Conservation (phyloP, 2,888 invertebrate species). For the Tetropium fuscum region DNA sequence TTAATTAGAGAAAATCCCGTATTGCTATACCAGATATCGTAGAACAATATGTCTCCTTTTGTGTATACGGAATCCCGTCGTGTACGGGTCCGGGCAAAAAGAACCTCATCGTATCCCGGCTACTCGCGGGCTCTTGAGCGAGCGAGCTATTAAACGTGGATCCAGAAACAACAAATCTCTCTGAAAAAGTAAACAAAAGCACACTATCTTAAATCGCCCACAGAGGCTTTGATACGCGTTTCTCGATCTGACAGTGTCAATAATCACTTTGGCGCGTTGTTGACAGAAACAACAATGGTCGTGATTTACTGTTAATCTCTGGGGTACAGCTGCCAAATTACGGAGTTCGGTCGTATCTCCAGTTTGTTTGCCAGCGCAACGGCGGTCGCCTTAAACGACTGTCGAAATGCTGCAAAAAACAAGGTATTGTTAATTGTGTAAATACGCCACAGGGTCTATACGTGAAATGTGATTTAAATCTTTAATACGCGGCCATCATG, state of each 20-base stretch:
- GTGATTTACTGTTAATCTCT: constrained; percentile 7
- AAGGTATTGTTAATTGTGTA: too few relatives aligned
- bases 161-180: constrained; percentile 11
- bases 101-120: neutral
- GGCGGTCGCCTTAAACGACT: neutral
- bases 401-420: neutral
- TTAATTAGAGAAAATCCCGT: too few relatives aligned
- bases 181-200: constrained; percentile 15
- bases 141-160: constrained; percentile 1
- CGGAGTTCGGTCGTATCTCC: neutral
- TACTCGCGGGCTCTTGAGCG: neutral
- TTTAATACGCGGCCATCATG: too few relatives aligned
- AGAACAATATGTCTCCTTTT: neutral
- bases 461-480: too few relatives aligned
- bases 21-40: neutral
- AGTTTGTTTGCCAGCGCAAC: neutral
- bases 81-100: too few relatives aligned
- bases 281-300: constrained; percentile 13
- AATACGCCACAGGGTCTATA: too few relatives aligned
- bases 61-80: neutral
- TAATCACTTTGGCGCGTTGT: constrained; percentile 17
- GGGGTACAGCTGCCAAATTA: neutral
- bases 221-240: constrained; percentile 12
- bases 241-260: constrained; percentile 19
- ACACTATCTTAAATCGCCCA: constrained; percentile 17